phyloP scores from a whole-genome alignment of 2,797 vertebrate species.

The Cryptoblepharus egeriae region DNA sequence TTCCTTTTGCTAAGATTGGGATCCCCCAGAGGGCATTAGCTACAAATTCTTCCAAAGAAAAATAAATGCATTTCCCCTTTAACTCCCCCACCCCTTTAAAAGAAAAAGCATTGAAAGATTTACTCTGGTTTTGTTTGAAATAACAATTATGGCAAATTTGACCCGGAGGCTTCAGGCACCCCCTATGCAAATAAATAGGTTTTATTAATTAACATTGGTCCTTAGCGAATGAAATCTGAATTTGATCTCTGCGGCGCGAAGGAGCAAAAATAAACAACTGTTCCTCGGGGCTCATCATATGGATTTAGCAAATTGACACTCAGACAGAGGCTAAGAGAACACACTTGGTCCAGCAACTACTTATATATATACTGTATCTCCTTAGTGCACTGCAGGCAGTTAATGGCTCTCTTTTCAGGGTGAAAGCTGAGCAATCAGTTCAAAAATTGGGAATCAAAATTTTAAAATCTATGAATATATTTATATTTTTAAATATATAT shows the following conservation, averaged over 20 bases:
- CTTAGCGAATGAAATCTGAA: conserved; percentile 72
- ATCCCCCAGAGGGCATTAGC: conserved; percentile 78
- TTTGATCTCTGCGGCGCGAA: conserved; percentile 68
- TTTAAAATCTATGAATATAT: no score
- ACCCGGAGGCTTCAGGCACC: conserved; percentile 65
- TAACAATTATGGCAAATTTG: conserved; percentile 75
- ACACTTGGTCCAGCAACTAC: conserved; percentile 65
- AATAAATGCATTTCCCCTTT: conserved; percentile 77
- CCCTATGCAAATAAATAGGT: conserved; percentile 81
- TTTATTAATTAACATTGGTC: conserved; percentile 85
- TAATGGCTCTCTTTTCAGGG: conserved; percentile 46
- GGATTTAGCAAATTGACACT: conserved; percentile 84
- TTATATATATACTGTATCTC: conserved; percentile 58
- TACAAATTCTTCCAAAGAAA: conserved; percentile 82
- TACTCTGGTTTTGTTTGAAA: conserved; percentile 79
- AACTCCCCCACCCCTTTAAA: conserved; percentile 58
- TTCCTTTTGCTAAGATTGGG: conserved; percentile 67
- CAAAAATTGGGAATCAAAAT: background rate
- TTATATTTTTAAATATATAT: no score
- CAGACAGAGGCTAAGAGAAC: conserved; percentile 63
- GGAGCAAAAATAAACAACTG: conserved; percentile 80
- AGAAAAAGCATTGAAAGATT: conserved; percentile 71
- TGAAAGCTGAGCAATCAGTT: background rate
- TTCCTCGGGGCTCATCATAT: conserved; percentile 72
- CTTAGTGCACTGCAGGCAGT: conserved; percentile 34